A percentile compares a stretch with the other conserved stretches of the same genome.
phyloP scores from a whole-genome alignment of 2,113 vertebrate genomes.

The Poecilia latipinna region DNA sequence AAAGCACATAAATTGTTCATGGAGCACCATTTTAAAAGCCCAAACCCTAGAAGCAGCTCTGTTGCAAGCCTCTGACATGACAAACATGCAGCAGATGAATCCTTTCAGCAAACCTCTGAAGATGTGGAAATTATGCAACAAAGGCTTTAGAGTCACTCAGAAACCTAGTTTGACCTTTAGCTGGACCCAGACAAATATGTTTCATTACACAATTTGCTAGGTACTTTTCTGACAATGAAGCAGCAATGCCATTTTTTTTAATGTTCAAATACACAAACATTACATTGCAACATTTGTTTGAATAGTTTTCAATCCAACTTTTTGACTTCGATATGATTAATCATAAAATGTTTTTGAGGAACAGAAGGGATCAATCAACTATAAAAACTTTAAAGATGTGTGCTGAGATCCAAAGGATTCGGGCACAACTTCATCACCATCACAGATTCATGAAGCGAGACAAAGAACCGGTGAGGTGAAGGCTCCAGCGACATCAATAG shows the following conservation, averaged over 20 bases:
- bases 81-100: constrained; percentile 10
- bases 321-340: no score
- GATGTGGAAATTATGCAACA: constrained; percentile 23
- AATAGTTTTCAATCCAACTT: background rate
- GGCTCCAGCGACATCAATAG: no score
- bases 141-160: constrained; percentile 2
- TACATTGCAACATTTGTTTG: background rate
- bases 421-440: no score
- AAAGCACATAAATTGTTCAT: constrained; percentile 71
- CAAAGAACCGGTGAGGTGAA: no score
- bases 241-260: constrained; percentile 6
- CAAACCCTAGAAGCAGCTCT: constrained; percentile 44
- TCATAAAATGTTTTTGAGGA: no score
- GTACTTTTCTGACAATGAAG: constrained; percentile 17
- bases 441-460: no score
- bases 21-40: constrained; percentile 62
- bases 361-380: no score
- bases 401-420: no score
- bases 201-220: constrained; percentile 12
- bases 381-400: no score
- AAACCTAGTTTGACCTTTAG: background rate
- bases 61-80: constrained; percentile 27
- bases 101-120: constrained; percentile 25
- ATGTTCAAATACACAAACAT: background rate
- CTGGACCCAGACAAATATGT: constrained; percentile 24